Percentiles rank a stretch among this genome's conserved stretches.
Evolutionary conservation across 2,113 vertebrate species (phyloP).

Genomic region (Climacteris rufus): DNA sequence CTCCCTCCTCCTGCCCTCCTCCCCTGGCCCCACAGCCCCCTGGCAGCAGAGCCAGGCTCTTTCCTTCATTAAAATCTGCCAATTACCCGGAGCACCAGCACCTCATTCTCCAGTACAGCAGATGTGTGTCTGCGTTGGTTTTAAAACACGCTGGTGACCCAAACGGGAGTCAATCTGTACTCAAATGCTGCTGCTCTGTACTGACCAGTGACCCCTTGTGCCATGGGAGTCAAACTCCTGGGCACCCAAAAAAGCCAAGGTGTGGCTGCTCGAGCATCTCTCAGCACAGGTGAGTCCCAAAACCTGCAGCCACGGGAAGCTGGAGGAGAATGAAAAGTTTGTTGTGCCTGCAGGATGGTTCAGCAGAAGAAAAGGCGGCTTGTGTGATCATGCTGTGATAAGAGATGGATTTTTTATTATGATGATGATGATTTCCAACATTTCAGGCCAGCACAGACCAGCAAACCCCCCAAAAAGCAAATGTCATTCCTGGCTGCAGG

Average conservation of each 20-base stretch:
- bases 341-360: neutral
- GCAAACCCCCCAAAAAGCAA: neutral
- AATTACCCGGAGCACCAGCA: neutral
- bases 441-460: neutral
- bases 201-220: fast-evolving
- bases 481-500: too few relatives aligned
- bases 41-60: too few relatives aligned
- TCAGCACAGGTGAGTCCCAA: neutral
- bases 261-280: fast-evolving
- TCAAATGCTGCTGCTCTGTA: fast-evolving
- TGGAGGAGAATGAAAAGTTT: neutral
- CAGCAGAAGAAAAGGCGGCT: neutral
- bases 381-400: too few relatives aligned
- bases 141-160: too few relatives aligned
- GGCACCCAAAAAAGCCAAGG: neutral
- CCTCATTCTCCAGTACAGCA: fast-evolving
- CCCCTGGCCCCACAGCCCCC: neutral
- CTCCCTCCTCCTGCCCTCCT: too few relatives aligned
- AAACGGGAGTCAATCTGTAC: fast-evolving
- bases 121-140: too few relatives aligned
- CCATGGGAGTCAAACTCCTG: neutral
- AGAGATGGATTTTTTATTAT: neutral
- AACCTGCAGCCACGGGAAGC: fast-evolving
- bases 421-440: neutral
- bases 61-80: neutral